Percentiles rank a stretch among this genome's conserved stretches.
phyloP scores from a whole-genome alignment of 1,140 invertebrate genomes.

The Lordiphosa stackelbergi region DNA sequence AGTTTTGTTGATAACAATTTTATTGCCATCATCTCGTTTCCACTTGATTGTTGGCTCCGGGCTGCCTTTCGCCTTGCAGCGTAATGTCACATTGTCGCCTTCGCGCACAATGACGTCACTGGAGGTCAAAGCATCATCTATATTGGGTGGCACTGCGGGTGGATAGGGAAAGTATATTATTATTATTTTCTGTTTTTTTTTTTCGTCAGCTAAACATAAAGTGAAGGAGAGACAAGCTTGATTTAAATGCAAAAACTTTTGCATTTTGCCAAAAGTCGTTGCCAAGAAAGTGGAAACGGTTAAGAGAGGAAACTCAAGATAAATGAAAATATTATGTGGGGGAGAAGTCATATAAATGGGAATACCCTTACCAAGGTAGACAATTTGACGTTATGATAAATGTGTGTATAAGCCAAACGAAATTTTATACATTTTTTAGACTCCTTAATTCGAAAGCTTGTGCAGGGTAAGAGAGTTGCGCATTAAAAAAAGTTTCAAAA shows the following conservation, averaged over 20 bases:
- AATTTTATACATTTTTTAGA: neutral
- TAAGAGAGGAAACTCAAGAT: constrained; percentile 2
- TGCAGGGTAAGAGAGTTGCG: too few species aligned
- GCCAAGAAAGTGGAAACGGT: constrained; percentile 35
- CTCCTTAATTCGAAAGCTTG: too few species aligned
- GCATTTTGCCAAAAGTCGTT: constrained; percentile 35
- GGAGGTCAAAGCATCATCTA: constrained; percentile 92
- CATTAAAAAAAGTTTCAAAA: too few species aligned
- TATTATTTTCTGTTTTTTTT: constrained; percentile 20
- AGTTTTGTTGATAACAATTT: constrained; percentile 90
- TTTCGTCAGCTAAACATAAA: constrained; percentile 42
- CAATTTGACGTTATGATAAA: neutral
- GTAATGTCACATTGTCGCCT: constrained; percentile 91
- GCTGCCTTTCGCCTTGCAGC: constrained; percentile 92
- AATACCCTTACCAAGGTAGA: neutral
- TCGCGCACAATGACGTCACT: constrained; percentile 94
- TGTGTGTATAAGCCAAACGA: too few species aligned
- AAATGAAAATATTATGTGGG: neutral
- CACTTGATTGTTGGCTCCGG: constrained; percentile 92
- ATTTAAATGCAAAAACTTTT: constrained; percentile 58
- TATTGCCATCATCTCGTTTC: constrained; percentile 91
- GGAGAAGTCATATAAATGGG: neutral
- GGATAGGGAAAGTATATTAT: constrained; percentile 34
- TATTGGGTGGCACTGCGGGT: constrained; percentile 90
- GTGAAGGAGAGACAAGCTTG: constrained; percentile 21